Conservation (phyloP, 2,888 invertebrate genomes). For the Lamellibrachia columna region DNA sequence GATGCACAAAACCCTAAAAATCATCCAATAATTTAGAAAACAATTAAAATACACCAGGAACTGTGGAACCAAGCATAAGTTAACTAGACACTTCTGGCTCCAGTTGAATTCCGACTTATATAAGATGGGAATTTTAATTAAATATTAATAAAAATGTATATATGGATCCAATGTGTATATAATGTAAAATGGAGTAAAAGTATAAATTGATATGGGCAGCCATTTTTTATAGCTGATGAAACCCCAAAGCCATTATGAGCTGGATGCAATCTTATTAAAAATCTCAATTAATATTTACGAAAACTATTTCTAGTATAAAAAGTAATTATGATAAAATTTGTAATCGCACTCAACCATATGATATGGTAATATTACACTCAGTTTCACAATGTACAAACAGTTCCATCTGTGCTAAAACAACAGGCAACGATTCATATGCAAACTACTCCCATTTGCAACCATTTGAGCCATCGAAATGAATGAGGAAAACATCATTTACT, state of each 20-base stretch:
- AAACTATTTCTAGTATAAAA: not conserved
- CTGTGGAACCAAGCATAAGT: not conserved
- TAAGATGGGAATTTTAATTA: too few species aligned
- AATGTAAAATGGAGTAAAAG: not conserved
- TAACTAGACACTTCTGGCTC: not conserved
- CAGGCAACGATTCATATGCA: not conserved
- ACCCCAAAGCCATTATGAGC: not conserved
- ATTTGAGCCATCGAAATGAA: not conserved
- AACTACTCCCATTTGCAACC: constrained; percentile 8
- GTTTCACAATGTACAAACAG: not conserved
- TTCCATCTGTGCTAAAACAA: not conserved
- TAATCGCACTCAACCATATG: not conserved
- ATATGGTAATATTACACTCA: not conserved
- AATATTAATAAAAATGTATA: not conserved
- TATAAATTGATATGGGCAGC: not conserved
- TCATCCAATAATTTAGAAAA: not conserved
- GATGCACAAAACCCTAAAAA: not conserved
- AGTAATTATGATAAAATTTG: not conserved
- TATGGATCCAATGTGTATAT: not conserved
- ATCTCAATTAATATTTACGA: not conserved
- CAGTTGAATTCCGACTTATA: not conserved
- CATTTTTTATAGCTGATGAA: not conserved
- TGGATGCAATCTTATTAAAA: not conserved
- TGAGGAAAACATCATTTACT: not conserved
- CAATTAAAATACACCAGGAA: not conserved